phyloP scores from a whole-genome alignment of 2,888 invertebrate species.

The Loripinus fragilis region DNA sequence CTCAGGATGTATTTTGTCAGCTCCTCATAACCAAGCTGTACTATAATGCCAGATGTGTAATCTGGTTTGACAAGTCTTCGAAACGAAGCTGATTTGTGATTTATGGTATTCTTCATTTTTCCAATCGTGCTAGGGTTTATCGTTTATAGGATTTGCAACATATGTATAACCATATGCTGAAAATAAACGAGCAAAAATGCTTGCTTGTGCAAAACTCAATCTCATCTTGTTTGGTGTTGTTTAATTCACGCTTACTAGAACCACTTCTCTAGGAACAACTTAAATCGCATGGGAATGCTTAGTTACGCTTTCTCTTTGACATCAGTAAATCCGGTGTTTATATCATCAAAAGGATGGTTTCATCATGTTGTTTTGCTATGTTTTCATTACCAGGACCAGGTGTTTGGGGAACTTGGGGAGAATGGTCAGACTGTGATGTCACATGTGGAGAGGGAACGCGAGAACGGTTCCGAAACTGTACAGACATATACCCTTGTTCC shows the following conservation, averaged over 20 bases:
- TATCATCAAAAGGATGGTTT: constrained; percentile 10
- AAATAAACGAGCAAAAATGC: too few relatives aligned
- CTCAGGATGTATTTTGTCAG: too few relatives aligned
- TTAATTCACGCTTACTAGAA: constrained; percentile 1
- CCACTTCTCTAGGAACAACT: not conserved
- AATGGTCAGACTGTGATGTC: constrained; percentile 58
- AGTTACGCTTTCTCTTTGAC: not conserved
- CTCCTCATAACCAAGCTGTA: too few relatives aligned
- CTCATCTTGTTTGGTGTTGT: not conserved
- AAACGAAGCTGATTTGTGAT: too few relatives aligned
- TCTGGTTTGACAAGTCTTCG: too few relatives aligned
- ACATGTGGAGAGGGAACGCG: constrained; percentile 62
- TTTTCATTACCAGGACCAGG: constrained; percentile 56
- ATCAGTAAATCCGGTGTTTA: too few relatives aligned
- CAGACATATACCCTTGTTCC: constrained; percentile 25
- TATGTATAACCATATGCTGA: too few relatives aligned
- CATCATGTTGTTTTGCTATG: constrained; percentile 18
- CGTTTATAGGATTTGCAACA: too few relatives aligned
- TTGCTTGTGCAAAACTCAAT: too few relatives aligned
- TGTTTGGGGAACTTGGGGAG: constrained; percentile 53
- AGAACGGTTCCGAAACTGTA: constrained; percentile 50
- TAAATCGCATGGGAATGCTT: not conserved
- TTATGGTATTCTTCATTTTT: too few relatives aligned
- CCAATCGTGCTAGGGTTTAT: too few relatives aligned
- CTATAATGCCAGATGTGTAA: too few relatives aligned